Base-by-base conservation (phyloP, 1,140 invertebrate species). In the Drosophila suzukii region DNA sequence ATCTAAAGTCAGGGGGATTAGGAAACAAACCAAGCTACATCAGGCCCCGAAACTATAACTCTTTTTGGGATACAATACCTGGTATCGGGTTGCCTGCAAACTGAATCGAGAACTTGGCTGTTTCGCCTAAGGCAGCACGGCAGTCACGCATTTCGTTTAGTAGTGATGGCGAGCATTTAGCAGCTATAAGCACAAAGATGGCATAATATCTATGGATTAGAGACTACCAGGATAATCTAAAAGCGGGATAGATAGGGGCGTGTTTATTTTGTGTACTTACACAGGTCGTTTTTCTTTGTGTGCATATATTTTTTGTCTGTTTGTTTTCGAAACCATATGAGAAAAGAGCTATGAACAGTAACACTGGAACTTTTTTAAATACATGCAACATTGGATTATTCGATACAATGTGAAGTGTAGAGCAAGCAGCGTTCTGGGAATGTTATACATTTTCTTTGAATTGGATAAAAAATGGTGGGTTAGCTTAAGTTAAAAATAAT, bases 11-110 rank as follows among this genome's bases (percentile, higher is more conserved):
- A 58, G 15, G 72, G 49, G 30, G 39, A n/a, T 70, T 44, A 44
- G 43, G 78, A 78, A 81, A 62, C 36, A 82, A 78, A 81, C 66
- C 67, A 73, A 70, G 72, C 59, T 68, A 38, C 55, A 68, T 76
- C 75, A 70, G 63, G 44, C 53, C 46, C 44, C 44, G 10, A 39
- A 13, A 34, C 27, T 11, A 47, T 13, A 36, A 30, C 20, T 58
- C 63, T 38, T 50, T 38, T 41, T 11, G 6, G 8, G 34, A 73
- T 90, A 90, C 86, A 57, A 92, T 94, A 97, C 96, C 96, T 95
- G 97, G 97, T 79, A 91, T 93, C 54, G 97, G 97, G 91, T 96
- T 97, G 93, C 97, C 97, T 55, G 95, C 95, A 91, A 96, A 97
- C 56, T 94, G 90, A 75, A 96, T 95, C 93, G 96, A 95, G 86